These are phyloP conservation scores for Dysdera silvatica DNA, from an alignment of 1,140 invertebrate genomes.

Conservation along the genomic window DNA sequence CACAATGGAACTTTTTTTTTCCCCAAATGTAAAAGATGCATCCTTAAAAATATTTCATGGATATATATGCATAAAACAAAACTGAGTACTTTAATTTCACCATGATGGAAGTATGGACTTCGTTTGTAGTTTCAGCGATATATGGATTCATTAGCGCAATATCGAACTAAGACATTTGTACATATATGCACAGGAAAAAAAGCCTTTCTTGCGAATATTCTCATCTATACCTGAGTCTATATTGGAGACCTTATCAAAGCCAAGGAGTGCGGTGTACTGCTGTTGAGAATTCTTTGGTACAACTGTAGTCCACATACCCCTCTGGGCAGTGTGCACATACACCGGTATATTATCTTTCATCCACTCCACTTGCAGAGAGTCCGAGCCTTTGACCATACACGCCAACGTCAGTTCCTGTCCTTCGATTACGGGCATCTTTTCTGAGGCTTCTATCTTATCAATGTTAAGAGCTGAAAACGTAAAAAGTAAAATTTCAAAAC, in stretches of 20 bases:
- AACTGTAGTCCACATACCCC: constrained; percentile 25
- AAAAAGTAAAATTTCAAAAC: no score
- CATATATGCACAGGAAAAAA: no score
- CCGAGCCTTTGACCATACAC: constrained; percentile 28
- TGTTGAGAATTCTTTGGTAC: constrained; percentile 30
- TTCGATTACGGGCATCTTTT: constrained; percentile 20
- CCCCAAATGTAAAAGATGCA: no score
- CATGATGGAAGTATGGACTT: no score
- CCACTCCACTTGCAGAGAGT: constrained; percentile 24
- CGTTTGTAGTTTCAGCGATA: no score
- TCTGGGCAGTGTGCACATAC: constrained; percentile 4
- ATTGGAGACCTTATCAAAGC: constrained; percentile 18
- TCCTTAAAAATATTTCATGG: no score
- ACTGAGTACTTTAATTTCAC: no score
- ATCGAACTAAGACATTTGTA: no score
- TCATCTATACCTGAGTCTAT: constrained; percentile 31
- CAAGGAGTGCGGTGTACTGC: constrained; percentile 28
- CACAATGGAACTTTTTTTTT: no score
- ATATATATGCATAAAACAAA: no score
- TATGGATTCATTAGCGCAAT: no score
- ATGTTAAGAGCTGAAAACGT: constrained; percentile 20
- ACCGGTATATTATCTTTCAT: constrained; percentile 29
- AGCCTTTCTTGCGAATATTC: no score
- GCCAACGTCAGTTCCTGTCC: constrained; percentile 29
- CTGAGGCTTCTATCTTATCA: constrained; percentile 18